Percentiles rank a stretch among this genome's conserved stretches.
These are phyloP conservation scores for Stenodema calcarata DNA, from an alignment of 2,888 invertebrate genomes.

Conservation along the genomic window DNA sequence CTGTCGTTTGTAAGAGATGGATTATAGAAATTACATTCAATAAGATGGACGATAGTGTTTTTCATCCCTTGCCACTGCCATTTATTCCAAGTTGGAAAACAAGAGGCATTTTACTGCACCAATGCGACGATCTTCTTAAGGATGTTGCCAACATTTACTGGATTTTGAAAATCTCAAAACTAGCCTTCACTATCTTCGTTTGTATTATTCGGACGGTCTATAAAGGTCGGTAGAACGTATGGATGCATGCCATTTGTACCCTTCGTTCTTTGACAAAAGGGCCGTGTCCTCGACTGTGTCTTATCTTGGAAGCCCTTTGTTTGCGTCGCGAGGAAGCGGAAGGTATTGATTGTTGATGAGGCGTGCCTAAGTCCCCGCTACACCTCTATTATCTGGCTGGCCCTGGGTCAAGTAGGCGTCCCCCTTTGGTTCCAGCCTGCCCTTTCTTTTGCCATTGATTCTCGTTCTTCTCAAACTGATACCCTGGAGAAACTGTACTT, in stretches of 20 bases:
- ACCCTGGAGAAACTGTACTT: background rate
- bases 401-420: conserved; percentile 42
- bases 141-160: too few relatives aligned
- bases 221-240: background rate
- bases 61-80: too few relatives aligned
- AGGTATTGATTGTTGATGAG: conserved; percentile 48
- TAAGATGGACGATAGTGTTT: too few relatives aligned
- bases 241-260: background rate
- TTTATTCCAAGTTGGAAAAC: too few relatives aligned
- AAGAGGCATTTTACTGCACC: too few relatives aligned
- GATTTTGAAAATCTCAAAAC: too few relatives aligned
- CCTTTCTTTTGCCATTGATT: conserved; percentile 9
- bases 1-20: too few relatives aligned
- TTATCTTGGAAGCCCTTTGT: conserved; percentile 33
- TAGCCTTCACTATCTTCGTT: too few relatives aligned
- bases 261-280: background rate
- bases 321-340: conserved; percentile 35
- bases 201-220: too few relatives aligned
- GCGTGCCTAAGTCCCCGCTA: conserved; percentile 44
- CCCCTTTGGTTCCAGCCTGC: background rate
- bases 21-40: too few relatives aligned
- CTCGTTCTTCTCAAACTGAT: background rate
- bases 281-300: background rate
- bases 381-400: conserved; percentile 39
- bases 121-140: too few relatives aligned